Conservation (phyloP, 2,113 vertebrate genomes). For the Acrocephalus arundinaceus region DNA sequence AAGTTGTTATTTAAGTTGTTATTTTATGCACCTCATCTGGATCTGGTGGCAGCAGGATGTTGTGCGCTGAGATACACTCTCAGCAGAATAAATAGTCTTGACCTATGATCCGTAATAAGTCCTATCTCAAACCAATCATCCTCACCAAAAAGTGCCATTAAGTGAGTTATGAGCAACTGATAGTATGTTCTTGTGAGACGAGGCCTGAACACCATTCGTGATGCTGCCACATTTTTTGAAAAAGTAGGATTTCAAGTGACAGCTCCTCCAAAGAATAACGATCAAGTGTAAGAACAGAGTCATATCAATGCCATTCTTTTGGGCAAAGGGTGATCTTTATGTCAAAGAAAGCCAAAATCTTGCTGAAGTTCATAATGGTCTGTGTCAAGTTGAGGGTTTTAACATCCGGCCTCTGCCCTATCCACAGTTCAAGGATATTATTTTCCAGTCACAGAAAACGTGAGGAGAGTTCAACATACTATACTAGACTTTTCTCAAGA, state of each 20-base stretch:
- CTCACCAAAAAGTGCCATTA: neutral
- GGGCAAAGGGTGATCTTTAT: constrained; percentile 19
- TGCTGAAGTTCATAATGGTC: neutral
- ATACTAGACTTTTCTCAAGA: neutral
- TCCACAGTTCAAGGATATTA: neutral
- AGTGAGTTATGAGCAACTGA: constrained; percentile 1
- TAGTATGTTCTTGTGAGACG: neutral
- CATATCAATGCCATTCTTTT: neutral
- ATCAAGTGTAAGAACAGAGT: neutral
- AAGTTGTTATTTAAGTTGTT: neutral
- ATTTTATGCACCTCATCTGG: neutral
- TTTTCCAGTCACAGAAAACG: neutral
- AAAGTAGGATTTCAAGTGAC: constrained; percentile 26
- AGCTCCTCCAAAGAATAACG: constrained; percentile 2
- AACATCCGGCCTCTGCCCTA: neutral
- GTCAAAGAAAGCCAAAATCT: constrained; percentile 16
- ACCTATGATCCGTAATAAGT: neutral
- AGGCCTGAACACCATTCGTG: neutral
- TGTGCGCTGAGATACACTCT: neutral
- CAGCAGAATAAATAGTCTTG: neutral
- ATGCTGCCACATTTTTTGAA: neutral
- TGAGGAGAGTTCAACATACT: neutral
- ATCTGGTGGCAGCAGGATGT: neutral
- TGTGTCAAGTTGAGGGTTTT: constrained; percentile 14
- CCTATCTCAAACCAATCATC: neutral